Conservation (phyloP, 92 coral and sea anemone species). For the Actinernus sp. region DNA sequence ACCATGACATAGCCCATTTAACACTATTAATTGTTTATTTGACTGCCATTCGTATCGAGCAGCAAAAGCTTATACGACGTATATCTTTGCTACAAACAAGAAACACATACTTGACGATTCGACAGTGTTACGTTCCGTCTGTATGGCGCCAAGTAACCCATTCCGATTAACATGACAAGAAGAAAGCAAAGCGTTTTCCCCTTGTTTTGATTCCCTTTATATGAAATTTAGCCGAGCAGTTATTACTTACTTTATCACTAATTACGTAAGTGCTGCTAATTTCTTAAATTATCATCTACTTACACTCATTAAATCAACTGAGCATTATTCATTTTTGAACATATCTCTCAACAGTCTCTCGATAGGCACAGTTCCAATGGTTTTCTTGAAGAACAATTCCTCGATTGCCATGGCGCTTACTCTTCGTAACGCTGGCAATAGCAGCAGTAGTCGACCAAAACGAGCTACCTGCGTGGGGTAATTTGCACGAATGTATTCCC, state of each 20-base stretch:
- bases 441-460: constrained; percentile 89
- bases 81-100: too few species aligned
- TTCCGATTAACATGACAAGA: too few species aligned
- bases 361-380: constrained; percentile 94
- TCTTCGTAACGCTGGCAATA: constrained; percentile 82
- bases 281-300: neutral
- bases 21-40: too few species aligned
- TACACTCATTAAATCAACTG: neutral
- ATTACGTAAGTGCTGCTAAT: neutral
- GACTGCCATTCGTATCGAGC: too few species aligned
- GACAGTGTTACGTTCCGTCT: too few species aligned
- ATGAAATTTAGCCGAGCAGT: too few species aligned
- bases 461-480: constrained; percentile 86
- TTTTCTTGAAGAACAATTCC: constrained; percentile 91
- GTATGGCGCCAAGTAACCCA: too few species aligned
- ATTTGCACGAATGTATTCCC: constrained; percentile 83
- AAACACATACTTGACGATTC: too few species aligned
- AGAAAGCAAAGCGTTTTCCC: too few species aligned
- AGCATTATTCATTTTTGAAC: constrained; percentile 74
- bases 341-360: constrained; percentile 87
- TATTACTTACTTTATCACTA: neutral
- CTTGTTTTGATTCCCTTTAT: too few species aligned
- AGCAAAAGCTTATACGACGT: too few species aligned
- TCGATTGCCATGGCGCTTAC: constrained; percentile 86
- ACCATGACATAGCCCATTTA: too few species aligned